Evolutionary conservation across 2,113 vertebrate species (phyloP).

Genomic region (Cyprinodon variegatus): DNA sequence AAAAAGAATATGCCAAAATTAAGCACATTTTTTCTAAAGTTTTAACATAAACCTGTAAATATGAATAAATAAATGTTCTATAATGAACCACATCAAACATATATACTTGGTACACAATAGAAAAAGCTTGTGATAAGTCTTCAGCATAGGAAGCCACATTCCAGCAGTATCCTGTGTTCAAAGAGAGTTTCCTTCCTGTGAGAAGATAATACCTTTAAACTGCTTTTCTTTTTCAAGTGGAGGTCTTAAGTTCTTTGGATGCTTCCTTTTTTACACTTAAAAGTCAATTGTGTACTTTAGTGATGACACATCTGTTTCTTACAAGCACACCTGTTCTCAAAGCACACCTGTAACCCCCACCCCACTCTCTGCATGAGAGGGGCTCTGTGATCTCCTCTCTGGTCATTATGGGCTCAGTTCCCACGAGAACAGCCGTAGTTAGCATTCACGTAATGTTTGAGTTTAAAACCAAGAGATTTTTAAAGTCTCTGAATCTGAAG

Average conservation of each 20-base stretch:
- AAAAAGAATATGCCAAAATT: not conserved
- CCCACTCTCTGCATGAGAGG: slow-evolving; percentile 29
- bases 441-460: slow-evolving; percentile 22
- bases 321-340: slow-evolving; percentile 58
- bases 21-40: not conserved
- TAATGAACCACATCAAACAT: not conserved
- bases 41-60: not conserved
- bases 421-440: slow-evolving; percentile 40
- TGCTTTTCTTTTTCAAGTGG: not conserved
- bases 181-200: slow-evolving; percentile 3
- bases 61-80: not conserved
- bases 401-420: slow-evolving; percentile 60
- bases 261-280: slow-evolving; percentile 24
- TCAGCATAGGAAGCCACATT: not conserved
- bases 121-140: not conserved
- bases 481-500: not conserved
- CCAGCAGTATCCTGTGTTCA: slow-evolving; percentile 3
- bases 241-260: slow-evolving; percentile 30
- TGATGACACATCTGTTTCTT: slow-evolving; percentile 58
- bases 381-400: slow-evolving; percentile 61
- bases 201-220: not conserved
- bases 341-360: slow-evolving; percentile 52
- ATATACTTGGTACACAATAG: not conserved
- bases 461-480: not conserved
- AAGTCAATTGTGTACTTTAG: slow-evolving; percentile 20